Percentiles rank a stretch among this genome's conserved stretches.
phyloP scores from a whole-genome alignment of 1,140 invertebrate species.

The Neelides sp. region DNA sequence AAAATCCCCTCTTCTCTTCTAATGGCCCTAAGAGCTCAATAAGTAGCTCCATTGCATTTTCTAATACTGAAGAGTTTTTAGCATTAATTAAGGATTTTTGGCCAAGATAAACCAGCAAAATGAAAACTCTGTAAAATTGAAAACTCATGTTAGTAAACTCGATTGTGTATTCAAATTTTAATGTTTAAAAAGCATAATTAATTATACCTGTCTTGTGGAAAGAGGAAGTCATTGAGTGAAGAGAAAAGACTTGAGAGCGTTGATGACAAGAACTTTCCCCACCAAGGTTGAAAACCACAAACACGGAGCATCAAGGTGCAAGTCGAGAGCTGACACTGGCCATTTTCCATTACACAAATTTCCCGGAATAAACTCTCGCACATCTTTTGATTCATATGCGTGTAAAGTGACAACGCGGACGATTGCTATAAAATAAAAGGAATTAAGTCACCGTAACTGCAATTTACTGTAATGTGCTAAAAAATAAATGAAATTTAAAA shows the following conservation, averaged over 20 bases:
- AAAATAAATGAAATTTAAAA: slow-evolving; percentile 6
- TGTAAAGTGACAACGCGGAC: slow-evolving; percentile 41
- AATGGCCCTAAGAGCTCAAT: slow-evolving; percentile 38
- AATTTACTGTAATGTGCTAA: no score
- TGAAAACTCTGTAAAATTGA: slow-evolving; percentile 57
- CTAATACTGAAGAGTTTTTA: slow-evolving; percentile 40
- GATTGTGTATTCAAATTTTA: not conserved
- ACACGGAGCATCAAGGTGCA: slow-evolving; percentile 65
- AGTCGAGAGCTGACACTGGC: slow-evolving; percentile 53
- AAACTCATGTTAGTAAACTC: slow-evolving; percentile 1
- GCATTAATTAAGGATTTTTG: slow-evolving; percentile 57
- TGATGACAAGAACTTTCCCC: slow-evolving; percentile 73
- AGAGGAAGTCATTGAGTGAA: slow-evolving; percentile 58
- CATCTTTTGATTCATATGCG: slow-evolving; percentile 44
- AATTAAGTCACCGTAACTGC: no score
- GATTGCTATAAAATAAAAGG: slow-evolving; percentile 26
- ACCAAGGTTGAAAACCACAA: slow-evolving; percentile 67
- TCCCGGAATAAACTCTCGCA: slow-evolving; percentile 57
- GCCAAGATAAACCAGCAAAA: slow-evolving; percentile 70
- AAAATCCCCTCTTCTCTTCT: slow-evolving; percentile 24
- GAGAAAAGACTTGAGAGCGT: slow-evolving; percentile 65
- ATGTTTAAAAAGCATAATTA: slow-evolving; percentile 7
- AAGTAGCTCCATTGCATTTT: slow-evolving; percentile 38
- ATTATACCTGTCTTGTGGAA: slow-evolving; percentile 67
- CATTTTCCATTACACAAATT: slow-evolving; percentile 48